phyloP scores from a whole-genome alignment of 2,797 vertebrate genomes.

The Labeo calbasu region DNA sequence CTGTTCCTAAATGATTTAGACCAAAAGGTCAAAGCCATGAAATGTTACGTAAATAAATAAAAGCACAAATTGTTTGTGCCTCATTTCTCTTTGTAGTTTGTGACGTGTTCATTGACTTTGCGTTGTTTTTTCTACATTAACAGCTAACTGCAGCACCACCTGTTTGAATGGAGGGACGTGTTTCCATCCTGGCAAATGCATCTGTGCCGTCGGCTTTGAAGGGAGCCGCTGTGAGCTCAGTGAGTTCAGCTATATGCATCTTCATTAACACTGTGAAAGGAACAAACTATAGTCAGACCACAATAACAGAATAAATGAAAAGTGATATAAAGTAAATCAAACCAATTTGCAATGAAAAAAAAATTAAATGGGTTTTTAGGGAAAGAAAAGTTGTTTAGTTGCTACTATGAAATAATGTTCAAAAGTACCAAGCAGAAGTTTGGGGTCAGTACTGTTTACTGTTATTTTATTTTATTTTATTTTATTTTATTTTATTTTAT shows the following conservation, averaged over 20 bases:
- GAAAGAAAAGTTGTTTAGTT: neutral
- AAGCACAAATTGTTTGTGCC: neutral
- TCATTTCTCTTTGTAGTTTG: constrained; percentile 10
- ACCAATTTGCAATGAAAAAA: neutral
- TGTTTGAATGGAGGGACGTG: constrained; percentile 89
- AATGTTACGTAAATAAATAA: constrained; percentile 4
- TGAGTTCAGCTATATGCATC: constrained; percentile 72
- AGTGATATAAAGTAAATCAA: too few relatives aligned
- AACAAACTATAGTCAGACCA: neutral
- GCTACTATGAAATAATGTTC: neutral
- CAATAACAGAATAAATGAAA: neutral
- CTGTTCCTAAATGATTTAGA: neutral
- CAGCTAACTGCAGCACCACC: constrained; percentile 86
- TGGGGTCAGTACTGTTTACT: too few relatives aligned
- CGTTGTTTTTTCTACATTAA: constrained; percentile 30
- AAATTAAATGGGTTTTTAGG: neutral
- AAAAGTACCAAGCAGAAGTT: neutral
- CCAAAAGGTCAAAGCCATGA: neutral
- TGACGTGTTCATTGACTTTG: neutral
- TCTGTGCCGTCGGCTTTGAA: constrained; percentile 85
- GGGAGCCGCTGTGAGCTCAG: constrained; percentile 87
- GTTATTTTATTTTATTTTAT: too few relatives aligned
- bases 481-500: too few relatives aligned
- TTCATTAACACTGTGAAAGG: neutral
- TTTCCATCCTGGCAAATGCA: constrained; percentile 88